Base-by-base conservation (phyloP, 2,888 invertebrate species). In the Chirona hameri region DNA sequence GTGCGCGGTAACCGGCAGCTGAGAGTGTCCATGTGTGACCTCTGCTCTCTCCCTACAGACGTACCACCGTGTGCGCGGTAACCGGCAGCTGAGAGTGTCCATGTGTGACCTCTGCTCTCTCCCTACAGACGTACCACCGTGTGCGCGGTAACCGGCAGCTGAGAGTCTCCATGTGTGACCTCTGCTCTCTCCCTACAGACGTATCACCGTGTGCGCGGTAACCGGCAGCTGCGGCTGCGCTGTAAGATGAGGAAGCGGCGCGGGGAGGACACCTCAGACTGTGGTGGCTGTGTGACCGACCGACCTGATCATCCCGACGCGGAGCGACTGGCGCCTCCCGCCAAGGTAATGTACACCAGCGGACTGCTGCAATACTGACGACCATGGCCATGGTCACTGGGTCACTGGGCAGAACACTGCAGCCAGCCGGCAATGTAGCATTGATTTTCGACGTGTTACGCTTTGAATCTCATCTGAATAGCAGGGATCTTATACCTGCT, bases 1-100 rank as follows among this genome's bases (percentile, higher is more conserved):
- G 92, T 94, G 82, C 91, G 92, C 86, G 91, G 91, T 46, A 94
- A 94, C 87, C 90, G 94, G 85, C 93, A 93, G 87, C 91, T 92
- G 85, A 89, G 93, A 82, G 4, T 39, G 39, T 24, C 65, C 9
- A 9, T 15, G 27, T 12, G 14, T 72, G 31, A 31, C 72, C n/a
- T 27, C 12, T 5, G 27, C 24, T 14, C 12, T 29, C 24, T 60
- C 10, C 81, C 87, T 88, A 69, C 87, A 93, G 89, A 93, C 93
- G 31, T 94, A 92, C 87, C 92, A 93, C 87, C 91, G 93, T 86
- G 92, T 94, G 82, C 91, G 92, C 86, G 91, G 91, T 46, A 94
- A 94, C 87, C 90, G 94, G 85, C 93, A 93, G 87, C 91, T 92
- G 85, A 89, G 93, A 14, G 52, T 52, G 52, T 52, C 10, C 14